phyloP scores from a whole-genome alignment of 2,888 invertebrate species.

The Junonia oenone region DNA sequence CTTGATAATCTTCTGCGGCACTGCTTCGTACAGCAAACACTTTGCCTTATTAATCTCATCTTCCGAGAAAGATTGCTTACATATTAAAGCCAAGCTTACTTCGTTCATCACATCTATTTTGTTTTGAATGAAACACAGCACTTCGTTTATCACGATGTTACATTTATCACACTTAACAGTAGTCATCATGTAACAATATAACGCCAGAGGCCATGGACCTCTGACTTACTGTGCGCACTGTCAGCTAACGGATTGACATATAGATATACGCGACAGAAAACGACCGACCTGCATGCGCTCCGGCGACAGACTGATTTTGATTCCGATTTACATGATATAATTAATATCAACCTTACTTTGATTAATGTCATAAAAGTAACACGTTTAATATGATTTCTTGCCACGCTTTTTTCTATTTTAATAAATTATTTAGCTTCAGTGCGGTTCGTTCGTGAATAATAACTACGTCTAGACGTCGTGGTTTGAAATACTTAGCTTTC shows the following conservation, averaged over 20 bases:
- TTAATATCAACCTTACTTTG: no score
- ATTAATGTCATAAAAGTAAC: no score
- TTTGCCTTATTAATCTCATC: constrained; percentile 3
- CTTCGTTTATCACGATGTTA: not conserved
- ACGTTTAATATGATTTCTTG: no score
- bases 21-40: not conserved
- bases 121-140: constrained; percentile 4
- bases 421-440: not conserved
- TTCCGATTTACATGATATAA: no score
- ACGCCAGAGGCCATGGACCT: no score
- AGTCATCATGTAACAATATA: no score
- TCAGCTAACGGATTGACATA: no score
- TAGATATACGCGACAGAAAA: no score
- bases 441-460: constrained; percentile 1
- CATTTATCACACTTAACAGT: no score
- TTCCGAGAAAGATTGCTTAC: not conserved
- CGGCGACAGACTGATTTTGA: no score
- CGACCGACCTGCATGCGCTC: no score
- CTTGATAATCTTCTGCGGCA: not conserved
- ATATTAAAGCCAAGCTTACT: not conserved
- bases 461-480: constrained; percentile 11
- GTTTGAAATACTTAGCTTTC: not conserved
- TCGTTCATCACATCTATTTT: constrained; percentile 4
- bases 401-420: not conserved
- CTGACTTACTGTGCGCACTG: no score